Percentiles rank a stretch among this genome's conserved stretches.
Conservation (phyloP, 2,797 vertebrate genomes). For the Sebastes wilsoni region DNA sequence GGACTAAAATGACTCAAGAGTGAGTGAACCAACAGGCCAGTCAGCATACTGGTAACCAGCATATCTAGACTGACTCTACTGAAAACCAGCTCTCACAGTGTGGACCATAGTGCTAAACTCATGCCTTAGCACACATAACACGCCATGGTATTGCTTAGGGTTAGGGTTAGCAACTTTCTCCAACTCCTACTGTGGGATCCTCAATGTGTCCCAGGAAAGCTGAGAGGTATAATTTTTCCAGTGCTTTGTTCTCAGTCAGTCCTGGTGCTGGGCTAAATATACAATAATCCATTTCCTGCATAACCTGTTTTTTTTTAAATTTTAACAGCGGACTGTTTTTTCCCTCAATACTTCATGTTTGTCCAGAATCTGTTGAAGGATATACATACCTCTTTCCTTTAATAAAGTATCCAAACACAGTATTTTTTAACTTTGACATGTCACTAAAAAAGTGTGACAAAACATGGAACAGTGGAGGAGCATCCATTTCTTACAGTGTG, state of each 20-base stretch:
- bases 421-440: neutral
- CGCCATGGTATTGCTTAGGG: neutral
- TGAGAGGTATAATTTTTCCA: constrained; percentile 3
- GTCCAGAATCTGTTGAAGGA: neutral
- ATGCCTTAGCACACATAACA: neutral
- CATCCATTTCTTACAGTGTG: neutral
- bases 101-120: neutral
- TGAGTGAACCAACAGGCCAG: neutral
- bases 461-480: neutral
- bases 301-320: neutral
- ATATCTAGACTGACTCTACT: neutral
- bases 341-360: neutral
- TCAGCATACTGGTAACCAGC: neutral
- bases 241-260: neutral
- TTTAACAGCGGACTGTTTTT: neutral
- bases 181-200: neutral
- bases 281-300: neutral
- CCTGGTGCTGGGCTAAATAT: constrained; percentile 3
- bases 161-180: neutral
- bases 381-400: neutral
- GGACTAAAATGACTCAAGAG: neutral
- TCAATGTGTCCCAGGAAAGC: neutral
- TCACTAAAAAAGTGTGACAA: neutral
- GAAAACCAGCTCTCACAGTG: neutral
- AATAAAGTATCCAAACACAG: neutral